Evolutionary conservation across 2,888 invertebrate genomes (phyloP), one percentile per base, ranked within the genome.

Genomic region (Clivina fossor): DNA sequence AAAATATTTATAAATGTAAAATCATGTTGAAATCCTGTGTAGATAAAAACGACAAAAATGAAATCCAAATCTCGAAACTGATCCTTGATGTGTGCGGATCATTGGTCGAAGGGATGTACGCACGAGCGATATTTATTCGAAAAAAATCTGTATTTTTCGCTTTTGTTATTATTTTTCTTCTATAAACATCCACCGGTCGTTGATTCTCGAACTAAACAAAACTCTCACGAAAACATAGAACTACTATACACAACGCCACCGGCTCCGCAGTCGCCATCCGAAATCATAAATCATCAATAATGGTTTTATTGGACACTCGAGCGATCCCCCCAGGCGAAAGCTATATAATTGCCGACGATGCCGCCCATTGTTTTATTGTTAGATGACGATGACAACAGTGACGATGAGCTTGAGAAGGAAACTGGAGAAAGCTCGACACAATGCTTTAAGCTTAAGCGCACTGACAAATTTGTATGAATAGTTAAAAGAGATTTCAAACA

Each of bases 131-230:
- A 44, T 53, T 44, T 53, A 53, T n/a, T n/a, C n/a, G n/a, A n/a
- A n/a, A n/a, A 43, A 53, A 53, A 53, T 53, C 35, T 53, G 43
- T 53, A 53, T 53, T 44, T n/a, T 51, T 53, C 53, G 44, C 51
- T 41, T 43, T 53, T 53, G 53, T 53, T 53, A 53, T 53, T 53
- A 53, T 53, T 53, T n/a, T 53, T 53, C 53, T 53, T 53, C n/a
- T 53, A 44, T 53, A 53, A 53, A 53, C 44, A 53, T 28, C n/a
- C n/a, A n/a, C n/a, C n/a, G n/a, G n/a, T n/a, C n/a, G n/a, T n/a
- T n/a, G n/a, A n/a, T n/a, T n/a, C 44, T 26, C 13, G 53, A 11
- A 28, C 40, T 22, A 24, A 53, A 33, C 37, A 26, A 43, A 32
- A 43, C 43, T 53, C 43, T 44, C 53, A 44, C 44, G 53, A 43